These are phyloP conservation scores for Merluccius polli DNA, from an alignment of 2,797 vertebrate genomes.

Conservation along the genomic window DNA sequence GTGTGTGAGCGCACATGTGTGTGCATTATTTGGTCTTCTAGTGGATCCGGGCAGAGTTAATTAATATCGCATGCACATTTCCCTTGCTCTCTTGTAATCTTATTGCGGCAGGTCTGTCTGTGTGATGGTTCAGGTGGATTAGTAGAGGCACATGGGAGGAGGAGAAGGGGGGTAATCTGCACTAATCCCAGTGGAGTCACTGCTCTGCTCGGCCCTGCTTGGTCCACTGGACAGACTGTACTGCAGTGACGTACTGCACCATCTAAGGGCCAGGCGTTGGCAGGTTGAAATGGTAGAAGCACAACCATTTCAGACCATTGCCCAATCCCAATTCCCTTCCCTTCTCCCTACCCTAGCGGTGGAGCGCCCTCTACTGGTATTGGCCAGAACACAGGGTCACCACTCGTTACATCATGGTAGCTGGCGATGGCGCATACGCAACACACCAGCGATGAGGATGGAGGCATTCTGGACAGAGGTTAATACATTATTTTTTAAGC, in stretches of 20 bases:
- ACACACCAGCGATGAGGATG: too few relatives aligned
- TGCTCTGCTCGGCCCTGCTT: constrained; percentile 16
- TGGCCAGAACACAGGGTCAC: too few relatives aligned
- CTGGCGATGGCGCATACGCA: too few relatives aligned
- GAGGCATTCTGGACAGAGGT: too few relatives aligned
- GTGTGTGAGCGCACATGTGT: constrained; percentile 26
- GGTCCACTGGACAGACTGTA: constrained; percentile 38
- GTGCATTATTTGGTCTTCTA: constrained; percentile 14
- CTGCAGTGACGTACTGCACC: constrained; percentile 33
- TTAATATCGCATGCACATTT: constrained; percentile 35
- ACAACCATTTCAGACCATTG: constrained; percentile 8
- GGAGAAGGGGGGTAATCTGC: constrained; percentile 62
- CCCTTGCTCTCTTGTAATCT: constrained; percentile 53
- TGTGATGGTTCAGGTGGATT: constrained; percentile 48
- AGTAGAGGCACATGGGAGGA: constrained; percentile 57
- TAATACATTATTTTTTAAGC: too few relatives aligned
- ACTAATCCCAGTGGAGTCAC: constrained; percentile 57
- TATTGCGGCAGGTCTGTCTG: constrained; percentile 43
- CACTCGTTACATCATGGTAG: too few relatives aligned
- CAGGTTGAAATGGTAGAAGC: constrained; percentile 39
- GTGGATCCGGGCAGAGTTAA: constrained; percentile 15
- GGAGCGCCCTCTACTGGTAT: too few relatives aligned
- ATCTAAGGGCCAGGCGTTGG: constrained; percentile 32
- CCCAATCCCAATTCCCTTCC: too few relatives aligned
- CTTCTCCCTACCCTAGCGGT: too few relatives aligned